Evolutionary conservation across 1,140 invertebrate species (phyloP).

Genomic region (Cardiocondyla obscurior): DNA sequence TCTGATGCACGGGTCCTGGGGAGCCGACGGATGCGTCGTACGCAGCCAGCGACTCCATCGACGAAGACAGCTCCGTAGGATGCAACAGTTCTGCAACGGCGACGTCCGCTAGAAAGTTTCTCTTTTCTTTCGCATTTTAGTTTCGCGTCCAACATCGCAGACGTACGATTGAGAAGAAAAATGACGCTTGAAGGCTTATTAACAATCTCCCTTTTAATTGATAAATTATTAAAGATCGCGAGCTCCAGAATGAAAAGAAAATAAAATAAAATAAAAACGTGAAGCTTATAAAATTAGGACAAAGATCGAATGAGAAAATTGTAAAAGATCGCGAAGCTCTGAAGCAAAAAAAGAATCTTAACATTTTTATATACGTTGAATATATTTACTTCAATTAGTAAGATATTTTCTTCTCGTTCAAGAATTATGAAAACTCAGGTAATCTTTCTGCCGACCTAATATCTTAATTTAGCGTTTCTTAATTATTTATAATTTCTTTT

Average conservation of each 20-base stretch:
- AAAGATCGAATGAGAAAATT: not conserved
- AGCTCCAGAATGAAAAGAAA: not conserved
- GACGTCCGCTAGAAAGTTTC: constrained; percentile 39
- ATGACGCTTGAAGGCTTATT: not conserved
- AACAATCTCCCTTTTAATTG: not conserved
- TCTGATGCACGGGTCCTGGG: constrained; percentile 86
- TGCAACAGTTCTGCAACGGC: constrained; percentile 87
- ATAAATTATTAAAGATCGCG: not conserved
- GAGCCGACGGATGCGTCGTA: constrained; percentile 90
- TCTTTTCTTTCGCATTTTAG: not conserved
- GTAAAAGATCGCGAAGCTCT: not conserved
- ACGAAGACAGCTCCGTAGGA: constrained; percentile 89
- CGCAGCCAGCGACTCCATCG: constrained; percentile 89
- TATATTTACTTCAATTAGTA: not conserved
- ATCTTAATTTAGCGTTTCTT: too few relatives aligned
- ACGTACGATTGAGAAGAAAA: not conserved
- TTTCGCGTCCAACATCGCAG: not conserved
- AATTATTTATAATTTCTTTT: too few relatives aligned
- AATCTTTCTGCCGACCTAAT: not conserved
- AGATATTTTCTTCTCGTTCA: not conserved
- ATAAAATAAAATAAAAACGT: too few relatives aligned
- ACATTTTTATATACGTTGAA: not conserved
- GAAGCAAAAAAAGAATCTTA: not conserved
- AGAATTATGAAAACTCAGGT: not conserved
- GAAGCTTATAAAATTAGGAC: not conserved